A percentile compares a stretch with the other conserved stretches of the same genome.
Conservation (phyloP, 2,888 invertebrate genomes). For the Sclerodermus sp. region DNA sequence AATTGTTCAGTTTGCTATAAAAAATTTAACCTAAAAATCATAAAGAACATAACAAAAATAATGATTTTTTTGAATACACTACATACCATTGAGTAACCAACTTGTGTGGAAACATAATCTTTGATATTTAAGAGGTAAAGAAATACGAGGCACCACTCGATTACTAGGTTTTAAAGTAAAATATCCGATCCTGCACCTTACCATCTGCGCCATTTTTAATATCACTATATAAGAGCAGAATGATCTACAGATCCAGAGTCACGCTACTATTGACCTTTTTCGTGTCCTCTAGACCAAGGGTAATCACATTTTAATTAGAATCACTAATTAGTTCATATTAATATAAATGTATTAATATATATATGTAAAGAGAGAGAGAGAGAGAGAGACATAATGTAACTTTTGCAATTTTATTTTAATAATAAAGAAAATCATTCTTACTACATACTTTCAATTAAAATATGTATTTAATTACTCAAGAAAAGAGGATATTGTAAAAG, state of each 20-base stretch:
- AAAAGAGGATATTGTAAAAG: no score
- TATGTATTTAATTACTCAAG: no score
- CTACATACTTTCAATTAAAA: no score
- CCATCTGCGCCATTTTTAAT: constrained; percentile 49
- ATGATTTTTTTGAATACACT: constrained; percentile 21
- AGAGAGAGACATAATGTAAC: background rate
- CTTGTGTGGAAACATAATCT: constrained; percentile 52
- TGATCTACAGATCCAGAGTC: background rate
- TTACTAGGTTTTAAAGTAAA: constrained; percentile 37
- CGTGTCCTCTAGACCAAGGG: background rate
- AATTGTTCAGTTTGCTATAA: background rate
- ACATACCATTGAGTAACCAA: constrained; percentile 47
- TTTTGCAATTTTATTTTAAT: background rate
- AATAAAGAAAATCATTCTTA: background rate
- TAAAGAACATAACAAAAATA: background rate
- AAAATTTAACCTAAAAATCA: constrained; percentile 38
- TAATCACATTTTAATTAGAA: background rate
- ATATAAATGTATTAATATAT: background rate
- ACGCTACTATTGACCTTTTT: background rate
- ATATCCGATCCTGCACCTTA: constrained; percentile 40
- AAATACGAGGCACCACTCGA: constrained; percentile 32
- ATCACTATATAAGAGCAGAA: no score
- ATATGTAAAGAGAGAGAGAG: background rate
- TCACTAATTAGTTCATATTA: background rate
- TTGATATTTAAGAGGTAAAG: constrained; percentile 41